These are phyloP conservation scores for Apteryx mantelli DNA, from an alignment of 2,113 vertebrate genomes.

Conservation along the genomic window DNA sequence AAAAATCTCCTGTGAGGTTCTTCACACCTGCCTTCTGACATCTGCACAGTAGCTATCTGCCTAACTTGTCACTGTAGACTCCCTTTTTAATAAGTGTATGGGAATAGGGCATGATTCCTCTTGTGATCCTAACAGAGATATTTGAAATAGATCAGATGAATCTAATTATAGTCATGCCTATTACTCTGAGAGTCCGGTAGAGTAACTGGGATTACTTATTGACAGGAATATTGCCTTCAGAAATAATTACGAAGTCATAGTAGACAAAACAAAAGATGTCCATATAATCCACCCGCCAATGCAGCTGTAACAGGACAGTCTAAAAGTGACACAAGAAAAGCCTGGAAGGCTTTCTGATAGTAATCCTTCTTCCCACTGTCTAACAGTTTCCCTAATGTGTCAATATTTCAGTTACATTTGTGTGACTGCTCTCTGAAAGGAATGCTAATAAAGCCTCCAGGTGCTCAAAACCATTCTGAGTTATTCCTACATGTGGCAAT, in stretches of 20 bases:
- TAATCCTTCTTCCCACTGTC: conserved; percentile 22
- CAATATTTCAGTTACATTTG: conserved; percentile 21
- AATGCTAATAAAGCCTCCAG: conserved; percentile 23
- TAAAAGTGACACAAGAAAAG: not conserved
- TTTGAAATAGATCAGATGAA: not conserved
- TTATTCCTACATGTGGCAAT: not conserved
- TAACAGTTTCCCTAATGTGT: conserved; percentile 19
- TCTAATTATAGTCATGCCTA: not conserved
- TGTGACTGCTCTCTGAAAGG: conserved; percentile 1
- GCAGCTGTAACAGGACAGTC: not conserved
- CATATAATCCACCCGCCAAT: not conserved
- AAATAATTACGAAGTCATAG: not conserved
- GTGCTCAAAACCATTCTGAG: not conserved
- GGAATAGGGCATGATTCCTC: not conserved
- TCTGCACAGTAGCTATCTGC: not conserved
- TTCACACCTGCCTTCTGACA: not conserved
- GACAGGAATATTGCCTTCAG: not conserved
- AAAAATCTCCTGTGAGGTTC: not conserved
- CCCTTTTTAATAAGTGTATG: too few relatives aligned
- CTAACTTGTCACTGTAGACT: not conserved
- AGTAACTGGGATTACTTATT: not conserved
- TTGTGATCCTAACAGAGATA: not conserved
- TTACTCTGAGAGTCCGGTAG: not conserved
- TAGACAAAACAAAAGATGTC: not conserved
- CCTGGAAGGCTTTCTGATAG: not conserved